A percentile compares a stretch with the other conserved stretches of the same genome.
Evolutionary conservation across 35 echinoderm and acorn worm species (phyloP).

Genomic region (Ophiothrix spiculata): DNA sequence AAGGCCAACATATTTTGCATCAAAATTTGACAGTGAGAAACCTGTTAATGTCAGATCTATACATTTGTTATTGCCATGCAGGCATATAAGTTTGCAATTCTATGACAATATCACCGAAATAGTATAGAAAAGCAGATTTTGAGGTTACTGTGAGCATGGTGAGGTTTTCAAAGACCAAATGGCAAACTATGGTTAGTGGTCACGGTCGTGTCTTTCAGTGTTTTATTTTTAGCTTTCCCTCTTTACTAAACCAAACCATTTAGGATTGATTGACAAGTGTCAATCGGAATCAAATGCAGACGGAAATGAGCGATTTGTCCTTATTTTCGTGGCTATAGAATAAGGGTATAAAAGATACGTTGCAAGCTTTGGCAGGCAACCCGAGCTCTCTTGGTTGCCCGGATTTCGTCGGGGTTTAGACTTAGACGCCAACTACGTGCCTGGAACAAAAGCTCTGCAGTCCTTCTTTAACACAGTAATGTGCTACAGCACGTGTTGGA

Average conservation of each 20-base stretch:
- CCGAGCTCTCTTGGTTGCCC: neutral
- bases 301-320: slow-evolving; percentile 8
- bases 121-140: too few relatives aligned
- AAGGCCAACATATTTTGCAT: too few relatives aligned
- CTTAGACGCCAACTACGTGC: neutral
- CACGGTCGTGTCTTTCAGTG: neutral
- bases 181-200: neutral
- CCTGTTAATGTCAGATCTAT: too few relatives aligned
- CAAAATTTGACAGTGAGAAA: too few relatives aligned
- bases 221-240: too few relatives aligned
- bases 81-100: too few relatives aligned
- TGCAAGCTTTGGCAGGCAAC: slow-evolving; percentile 2
- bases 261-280: neutral
- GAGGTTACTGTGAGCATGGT: too few relatives aligned
- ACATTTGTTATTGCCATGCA: too few relatives aligned
- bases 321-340: neutral
- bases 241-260: neutral
- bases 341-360: neutral
- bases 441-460: neutral
- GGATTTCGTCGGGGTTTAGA: neutral
- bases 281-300: neutral
- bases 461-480: neutral
- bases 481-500: neutral
- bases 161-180: neutral
- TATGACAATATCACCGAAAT: too few relatives aligned